Percentiles rank a stretch among this genome's conserved stretches.
Conservation (phyloP, 2,113 vertebrate genomes). For the Clarias gariepinus region DNA sequence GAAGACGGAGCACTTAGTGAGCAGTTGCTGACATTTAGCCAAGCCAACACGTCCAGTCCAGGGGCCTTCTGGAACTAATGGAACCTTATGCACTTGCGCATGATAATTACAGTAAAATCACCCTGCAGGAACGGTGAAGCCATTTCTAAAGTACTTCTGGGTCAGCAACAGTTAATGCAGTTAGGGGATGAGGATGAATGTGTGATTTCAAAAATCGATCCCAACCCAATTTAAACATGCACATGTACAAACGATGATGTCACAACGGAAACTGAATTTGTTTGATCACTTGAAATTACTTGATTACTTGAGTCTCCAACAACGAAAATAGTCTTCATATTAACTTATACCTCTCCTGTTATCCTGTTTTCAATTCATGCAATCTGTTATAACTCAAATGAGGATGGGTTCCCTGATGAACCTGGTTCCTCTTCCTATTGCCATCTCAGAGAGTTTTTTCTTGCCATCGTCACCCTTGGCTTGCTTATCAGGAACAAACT, state of each 20-base stretch:
- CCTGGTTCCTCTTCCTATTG: too few relatives aligned
- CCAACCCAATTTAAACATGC: not conserved
- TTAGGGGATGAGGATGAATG: not conserved
- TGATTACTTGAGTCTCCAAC: too few relatives aligned
- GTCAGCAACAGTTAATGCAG: not conserved
- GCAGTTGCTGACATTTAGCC: conserved; percentile 38
- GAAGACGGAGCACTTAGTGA: conserved; percentile 22
- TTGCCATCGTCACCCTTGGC: too few relatives aligned
- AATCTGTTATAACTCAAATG: too few relatives aligned
- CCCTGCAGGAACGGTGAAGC: not conserved
- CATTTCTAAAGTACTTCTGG: not conserved
- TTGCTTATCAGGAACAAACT: too few relatives aligned
- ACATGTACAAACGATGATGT: not conserved
- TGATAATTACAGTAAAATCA: conserved; percentile 37
- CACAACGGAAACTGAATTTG: not conserved
- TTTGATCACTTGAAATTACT: not conserved
- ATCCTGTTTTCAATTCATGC: too few relatives aligned
- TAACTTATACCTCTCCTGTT: too few relatives aligned
- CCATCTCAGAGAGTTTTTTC: too few relatives aligned
- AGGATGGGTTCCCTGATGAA: too few relatives aligned
- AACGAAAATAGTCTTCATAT: too few relatives aligned
- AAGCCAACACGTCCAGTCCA: conserved; percentile 6
- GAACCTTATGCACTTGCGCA: conserved; percentile 25
- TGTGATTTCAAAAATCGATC: not conserved
- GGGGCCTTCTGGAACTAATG: conserved; percentile 34